Conservation (phyloP, 2,113 vertebrate species). For the Fregata magnificens region DNA sequence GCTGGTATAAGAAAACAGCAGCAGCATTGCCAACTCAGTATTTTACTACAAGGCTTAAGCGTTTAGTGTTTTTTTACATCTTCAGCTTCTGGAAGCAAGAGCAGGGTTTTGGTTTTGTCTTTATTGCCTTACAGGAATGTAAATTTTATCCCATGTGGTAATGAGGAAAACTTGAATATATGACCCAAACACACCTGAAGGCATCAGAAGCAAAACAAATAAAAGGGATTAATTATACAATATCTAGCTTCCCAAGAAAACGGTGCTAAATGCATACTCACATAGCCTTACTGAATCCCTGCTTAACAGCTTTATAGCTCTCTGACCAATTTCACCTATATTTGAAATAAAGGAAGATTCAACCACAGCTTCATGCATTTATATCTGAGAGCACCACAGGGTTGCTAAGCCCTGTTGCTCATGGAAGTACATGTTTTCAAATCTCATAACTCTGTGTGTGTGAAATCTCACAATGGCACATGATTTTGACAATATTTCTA, state of each 20-base stretch:
- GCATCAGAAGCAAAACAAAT: not conserved
- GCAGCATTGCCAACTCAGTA: not conserved
- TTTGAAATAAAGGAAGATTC: not conserved
- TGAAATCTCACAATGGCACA: not conserved
- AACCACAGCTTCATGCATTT: not conserved
- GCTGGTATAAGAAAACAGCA: not conserved
- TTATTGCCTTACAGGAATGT: not conserved
- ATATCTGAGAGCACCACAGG: not conserved
- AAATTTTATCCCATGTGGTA: not conserved
- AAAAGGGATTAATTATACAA: not conserved
- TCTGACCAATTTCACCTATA: not conserved
- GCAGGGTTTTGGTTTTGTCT: not conserved
- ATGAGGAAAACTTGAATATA: not conserved
- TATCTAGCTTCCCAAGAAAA: not conserved
- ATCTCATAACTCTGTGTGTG: not conserved
- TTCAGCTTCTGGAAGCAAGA: not conserved
- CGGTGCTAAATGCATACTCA: not conserved
- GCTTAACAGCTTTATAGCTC: not conserved
- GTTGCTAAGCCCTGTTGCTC: not conserved
- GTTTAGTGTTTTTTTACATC: not conserved
- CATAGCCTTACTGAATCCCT: not conserved
- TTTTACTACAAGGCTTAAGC: not conserved
- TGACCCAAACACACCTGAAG: not conserved
- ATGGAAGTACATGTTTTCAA: not conserved
- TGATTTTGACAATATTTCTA: not conserved